Evolutionary conservation across 2,113 vertebrate species (phyloP).

Genomic region (Anoplopoma fimbria): DNA sequence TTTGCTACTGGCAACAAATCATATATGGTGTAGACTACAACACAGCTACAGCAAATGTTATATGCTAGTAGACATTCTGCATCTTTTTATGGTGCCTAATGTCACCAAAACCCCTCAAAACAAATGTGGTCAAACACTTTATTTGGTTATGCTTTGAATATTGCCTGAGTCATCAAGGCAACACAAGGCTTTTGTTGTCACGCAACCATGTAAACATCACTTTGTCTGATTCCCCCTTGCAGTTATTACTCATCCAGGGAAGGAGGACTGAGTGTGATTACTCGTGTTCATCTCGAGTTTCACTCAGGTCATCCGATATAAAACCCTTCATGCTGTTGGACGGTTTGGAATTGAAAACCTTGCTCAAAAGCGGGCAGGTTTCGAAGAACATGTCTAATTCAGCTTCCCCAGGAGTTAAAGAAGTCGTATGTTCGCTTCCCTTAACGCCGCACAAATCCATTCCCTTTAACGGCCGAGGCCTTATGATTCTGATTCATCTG

Average conservation of each 20-base stretch:
- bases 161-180: not conserved
- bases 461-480: conserved; percentile 35
- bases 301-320: not conserved
- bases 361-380: conserved; percentile 18
- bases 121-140: not conserved
- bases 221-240: conserved; percentile 2
- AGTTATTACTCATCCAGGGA: conserved; percentile 4
- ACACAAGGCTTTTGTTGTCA: not conserved
- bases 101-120: not conserved
- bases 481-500: conserved; percentile 63
- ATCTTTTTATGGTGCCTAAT: too few species aligned
- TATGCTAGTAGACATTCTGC: not conserved
- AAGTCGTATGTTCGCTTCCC: conserved; percentile 17
- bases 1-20: not conserved
- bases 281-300: not conserved
- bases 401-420: conserved; percentile 10
- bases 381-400: not conserved
- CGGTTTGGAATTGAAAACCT: conserved; percentile 25
- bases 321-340: not conserved
- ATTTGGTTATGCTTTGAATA: conserved; percentile 3
- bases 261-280: not conserved
- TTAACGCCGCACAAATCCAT: conserved; percentile 5
- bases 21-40: too few species aligned
- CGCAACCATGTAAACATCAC: conserved; percentile 15
- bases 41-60: too few species aligned